Evolutionary conservation across 2,113 vertebrate genomes (phyloP).

Genomic region (Callithrix jacchus): DNA sequence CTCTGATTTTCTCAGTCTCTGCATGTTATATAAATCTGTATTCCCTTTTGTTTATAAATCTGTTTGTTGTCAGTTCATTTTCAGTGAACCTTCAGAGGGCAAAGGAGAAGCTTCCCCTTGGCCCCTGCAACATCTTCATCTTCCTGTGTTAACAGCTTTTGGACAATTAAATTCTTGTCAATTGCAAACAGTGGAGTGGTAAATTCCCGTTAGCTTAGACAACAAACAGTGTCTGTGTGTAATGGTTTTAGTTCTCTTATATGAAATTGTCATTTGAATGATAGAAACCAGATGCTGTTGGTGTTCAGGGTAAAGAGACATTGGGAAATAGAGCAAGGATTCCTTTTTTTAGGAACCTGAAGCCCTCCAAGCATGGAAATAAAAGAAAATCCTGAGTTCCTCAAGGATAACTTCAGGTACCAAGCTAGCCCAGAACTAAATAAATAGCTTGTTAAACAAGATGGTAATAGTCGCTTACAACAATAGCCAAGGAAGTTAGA

Average conservation of each 20-base stretch:
- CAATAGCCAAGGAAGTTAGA: no score
- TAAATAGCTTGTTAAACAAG: no score
- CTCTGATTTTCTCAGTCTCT: not conserved
- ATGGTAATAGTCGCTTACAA: no score
- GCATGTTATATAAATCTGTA: not conserved
- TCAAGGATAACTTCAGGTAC: no score
- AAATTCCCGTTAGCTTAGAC: not conserved
- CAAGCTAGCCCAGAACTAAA: no score
- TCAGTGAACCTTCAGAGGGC: not conserved
- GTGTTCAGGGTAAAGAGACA: not conserved
- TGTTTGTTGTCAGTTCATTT: not conserved
- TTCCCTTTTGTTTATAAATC: not conserved
- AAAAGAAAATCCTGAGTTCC: no score
- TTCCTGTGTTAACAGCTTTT: not conserved
- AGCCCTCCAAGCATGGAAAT: no score
- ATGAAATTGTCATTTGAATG: constrained; percentile 29
- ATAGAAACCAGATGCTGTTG: not conserved
- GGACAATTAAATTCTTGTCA: not conserved
- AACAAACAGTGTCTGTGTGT: not conserved
- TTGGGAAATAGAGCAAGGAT: not conserved
- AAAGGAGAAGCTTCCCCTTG: not conserved
- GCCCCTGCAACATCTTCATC: not conserved
- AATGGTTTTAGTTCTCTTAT: not conserved
- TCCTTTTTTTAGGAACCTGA: no score
- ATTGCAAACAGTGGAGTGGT: not conserved